Conservation (phyloP, 2,797 vertebrate genomes). For the Smutsia temminckii region DNA sequence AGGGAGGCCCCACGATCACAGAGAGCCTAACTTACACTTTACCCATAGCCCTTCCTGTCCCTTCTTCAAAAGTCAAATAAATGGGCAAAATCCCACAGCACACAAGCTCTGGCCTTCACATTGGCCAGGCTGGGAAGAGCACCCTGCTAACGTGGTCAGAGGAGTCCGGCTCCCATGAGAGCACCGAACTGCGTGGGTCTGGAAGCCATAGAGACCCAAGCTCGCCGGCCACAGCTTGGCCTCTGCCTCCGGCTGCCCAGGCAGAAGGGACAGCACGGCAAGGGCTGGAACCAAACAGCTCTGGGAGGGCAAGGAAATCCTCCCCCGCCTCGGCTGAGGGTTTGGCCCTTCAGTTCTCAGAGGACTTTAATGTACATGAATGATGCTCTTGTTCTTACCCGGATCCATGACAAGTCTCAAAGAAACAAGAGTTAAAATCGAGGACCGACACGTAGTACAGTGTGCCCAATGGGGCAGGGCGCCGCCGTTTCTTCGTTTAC, state of each 20-base stretch:
- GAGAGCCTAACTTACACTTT: neutral
- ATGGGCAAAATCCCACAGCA: neutral
- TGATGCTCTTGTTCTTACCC: neutral
- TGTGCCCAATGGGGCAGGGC: neutral
- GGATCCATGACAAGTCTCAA: conserved; percentile 10
- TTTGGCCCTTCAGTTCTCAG: neutral
- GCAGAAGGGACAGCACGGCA: neutral
- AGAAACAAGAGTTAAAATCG: conserved; percentile 23
- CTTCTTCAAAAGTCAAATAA: neutral
- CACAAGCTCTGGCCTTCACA: neutral
- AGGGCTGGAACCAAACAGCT: neutral
- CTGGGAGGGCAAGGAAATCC: neutral
- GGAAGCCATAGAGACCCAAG: neutral
- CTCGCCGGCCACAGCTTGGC: neutral
- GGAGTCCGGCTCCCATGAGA: neutral
- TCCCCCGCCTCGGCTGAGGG: neutral
- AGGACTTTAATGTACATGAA: neutral
- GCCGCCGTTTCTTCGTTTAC: neutral
- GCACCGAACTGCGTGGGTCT: neutral
- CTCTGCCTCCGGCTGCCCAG: neutral
- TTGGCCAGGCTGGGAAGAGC: neutral
- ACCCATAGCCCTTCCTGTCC: neutral
- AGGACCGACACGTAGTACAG: neutral
- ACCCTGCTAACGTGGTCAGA: neutral
- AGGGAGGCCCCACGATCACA: neutral